Evolutionary conservation across 2,888 invertebrate genomes (phyloP).

Genomic region (Oligia strigilis): DNA sequence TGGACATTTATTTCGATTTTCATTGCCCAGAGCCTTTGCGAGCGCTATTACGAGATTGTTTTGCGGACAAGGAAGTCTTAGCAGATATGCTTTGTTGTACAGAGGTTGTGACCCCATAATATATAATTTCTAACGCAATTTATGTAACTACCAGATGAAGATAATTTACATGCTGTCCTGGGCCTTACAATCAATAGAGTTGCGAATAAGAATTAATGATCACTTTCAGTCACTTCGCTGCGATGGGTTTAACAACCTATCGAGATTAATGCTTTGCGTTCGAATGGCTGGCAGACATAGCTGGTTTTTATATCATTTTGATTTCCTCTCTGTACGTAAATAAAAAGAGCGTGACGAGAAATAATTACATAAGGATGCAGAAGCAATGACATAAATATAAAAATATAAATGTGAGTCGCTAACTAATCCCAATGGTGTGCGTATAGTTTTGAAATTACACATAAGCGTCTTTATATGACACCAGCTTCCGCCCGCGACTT

Average conservation of each 20-base stretch:
- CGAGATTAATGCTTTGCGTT: slow-evolving; percentile 45
- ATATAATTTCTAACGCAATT: slow-evolving; percentile 49
- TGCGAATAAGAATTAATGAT: slow-evolving; percentile 50
- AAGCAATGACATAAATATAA: slow-evolving; percentile 20
- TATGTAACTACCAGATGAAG: slow-evolving; percentile 47
- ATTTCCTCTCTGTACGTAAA: slow-evolving; percentile 38
- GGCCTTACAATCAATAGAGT: slow-evolving; percentile 37
- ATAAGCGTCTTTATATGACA: background rate
- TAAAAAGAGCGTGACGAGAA: slow-evolving; percentile 41
- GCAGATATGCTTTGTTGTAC: slow-evolving; percentile 48
- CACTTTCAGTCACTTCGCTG: slow-evolving; percentile 35
- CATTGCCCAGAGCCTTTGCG: slow-evolving; percentile 66
- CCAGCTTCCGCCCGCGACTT: too few relatives aligned
- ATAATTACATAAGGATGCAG: slow-evolving; percentile 42
- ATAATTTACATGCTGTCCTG: slow-evolving; percentile 51
- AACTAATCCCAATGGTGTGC: background rate
- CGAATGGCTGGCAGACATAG: slow-evolving; percentile 20
- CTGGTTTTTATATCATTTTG: slow-evolving; percentile 36
- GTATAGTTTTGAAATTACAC: background rate
- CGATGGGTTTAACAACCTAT: slow-evolving; percentile 43
- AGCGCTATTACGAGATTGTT: slow-evolving; percentile 59
- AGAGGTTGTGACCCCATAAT: slow-evolving; percentile 54
- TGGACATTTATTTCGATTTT: slow-evolving; percentile 77
- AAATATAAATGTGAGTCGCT: slow-evolving; percentile 11
- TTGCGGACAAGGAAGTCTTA: slow-evolving; percentile 60